Conservation (phyloP, 2,797 vertebrate genomes). For the Hemitrygon akajei region DNA sequence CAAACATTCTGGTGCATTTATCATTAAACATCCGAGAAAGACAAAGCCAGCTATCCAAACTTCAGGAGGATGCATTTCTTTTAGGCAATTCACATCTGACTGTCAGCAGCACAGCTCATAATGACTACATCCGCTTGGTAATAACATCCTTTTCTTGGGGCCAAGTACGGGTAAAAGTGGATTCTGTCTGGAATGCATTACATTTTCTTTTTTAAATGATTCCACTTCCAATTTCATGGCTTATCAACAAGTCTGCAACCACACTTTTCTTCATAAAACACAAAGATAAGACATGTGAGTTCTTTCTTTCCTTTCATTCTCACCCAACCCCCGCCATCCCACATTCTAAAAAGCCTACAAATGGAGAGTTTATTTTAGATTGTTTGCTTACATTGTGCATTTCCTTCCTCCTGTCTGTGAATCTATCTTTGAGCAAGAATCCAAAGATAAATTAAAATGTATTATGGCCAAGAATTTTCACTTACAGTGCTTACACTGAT, state of each 20-base stretch:
- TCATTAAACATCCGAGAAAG: constrained; percentile 21
- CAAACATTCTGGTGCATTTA: not conserved
- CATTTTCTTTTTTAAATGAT: constrained; percentile 26
- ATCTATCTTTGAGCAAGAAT: constrained; percentile 4
- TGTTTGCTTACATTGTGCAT: constrained; percentile 23
- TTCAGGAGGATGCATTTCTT: constrained; percentile 28
- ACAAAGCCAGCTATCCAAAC: constrained; percentile 12
- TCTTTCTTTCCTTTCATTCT: not conserved
- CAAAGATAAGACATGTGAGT: not conserved
- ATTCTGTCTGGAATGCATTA: constrained; percentile 31
- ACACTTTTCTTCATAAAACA: not conserved
- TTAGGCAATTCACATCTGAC: constrained; percentile 32
- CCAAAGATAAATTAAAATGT: not conserved
- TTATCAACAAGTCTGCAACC: constrained; percentile 26
- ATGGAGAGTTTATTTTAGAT: constrained; percentile 1
- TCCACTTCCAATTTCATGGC: not conserved
- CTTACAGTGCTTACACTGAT: not conserved
- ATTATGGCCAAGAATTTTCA: not conserved
- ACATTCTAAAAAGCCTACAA: not conserved
- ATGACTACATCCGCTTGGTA: constrained; percentile 37
- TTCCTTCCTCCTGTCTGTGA: not conserved
- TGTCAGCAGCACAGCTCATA: constrained; percentile 36
- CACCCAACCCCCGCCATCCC: not conserved
- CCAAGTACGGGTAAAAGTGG: constrained; percentile 27
- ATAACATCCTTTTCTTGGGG: constrained; percentile 35